These are phyloP conservation scores for Piscicola geometra DNA, from an alignment of 2,888 invertebrate species.

Conservation along the genomic window DNA sequence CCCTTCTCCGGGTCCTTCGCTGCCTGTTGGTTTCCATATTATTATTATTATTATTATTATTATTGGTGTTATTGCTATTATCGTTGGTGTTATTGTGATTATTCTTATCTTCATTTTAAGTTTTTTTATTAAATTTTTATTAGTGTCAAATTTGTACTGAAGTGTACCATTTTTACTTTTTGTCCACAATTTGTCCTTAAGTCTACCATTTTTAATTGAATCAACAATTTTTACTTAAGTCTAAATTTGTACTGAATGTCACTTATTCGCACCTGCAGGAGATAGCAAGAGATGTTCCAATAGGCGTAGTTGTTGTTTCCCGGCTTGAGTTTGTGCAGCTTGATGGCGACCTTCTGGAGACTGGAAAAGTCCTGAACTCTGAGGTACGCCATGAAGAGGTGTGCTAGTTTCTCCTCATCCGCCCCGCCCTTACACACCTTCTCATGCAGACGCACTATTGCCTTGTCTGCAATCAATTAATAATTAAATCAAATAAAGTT, in stretches of 20 bases:
- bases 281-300: slow-evolving; percentile 95
- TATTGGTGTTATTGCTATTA: too few relatives aligned
- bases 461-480: slow-evolving; percentile 67
- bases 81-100: too few relatives aligned
- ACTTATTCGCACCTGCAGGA: slow-evolving; percentile 87
- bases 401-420: slow-evolving; percentile 80
- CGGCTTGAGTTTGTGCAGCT: slow-evolving; percentile 80
- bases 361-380: slow-evolving; percentile 80
- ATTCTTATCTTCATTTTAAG: too few relatives aligned
- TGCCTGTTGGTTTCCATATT: slow-evolving; percentile 47
- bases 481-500: background rate
- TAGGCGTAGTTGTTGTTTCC: slow-evolving; percentile 89
- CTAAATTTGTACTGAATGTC: too few relatives aligned
- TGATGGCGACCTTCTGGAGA: slow-evolving; percentile 83
- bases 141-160: too few relatives aligned
- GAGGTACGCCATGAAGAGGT: slow-evolving; percentile 92
- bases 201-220: too few relatives aligned
- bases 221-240: too few relatives aligned
- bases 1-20: slow-evolving; percentile 56
- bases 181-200: too few relatives aligned
- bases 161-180: too few relatives aligned
- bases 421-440: slow-evolving; percentile 79
- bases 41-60: too few relatives aligned
- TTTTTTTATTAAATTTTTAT: too few relatives aligned
- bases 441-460: slow-evolving; percentile 83